Evolutionary conservation across 2,113 vertebrate species (phyloP).

Genomic region (Sapayoa aenigma): DNA sequence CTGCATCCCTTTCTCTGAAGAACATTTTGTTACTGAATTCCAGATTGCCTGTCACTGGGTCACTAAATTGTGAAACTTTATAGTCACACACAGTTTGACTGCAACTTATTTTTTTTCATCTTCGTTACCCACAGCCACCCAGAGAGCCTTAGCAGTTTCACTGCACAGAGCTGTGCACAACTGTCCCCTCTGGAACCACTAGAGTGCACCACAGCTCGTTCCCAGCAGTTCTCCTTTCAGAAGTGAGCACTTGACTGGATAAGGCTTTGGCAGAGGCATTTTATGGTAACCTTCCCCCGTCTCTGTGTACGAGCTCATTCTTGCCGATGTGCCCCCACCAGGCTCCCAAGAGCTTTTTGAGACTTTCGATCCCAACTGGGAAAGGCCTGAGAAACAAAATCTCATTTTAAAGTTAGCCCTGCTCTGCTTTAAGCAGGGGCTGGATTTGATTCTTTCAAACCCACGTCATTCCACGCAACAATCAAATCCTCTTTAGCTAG

Average conservation of each 20-base stretch:
- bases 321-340: background rate
- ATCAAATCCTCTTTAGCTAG: background rate
- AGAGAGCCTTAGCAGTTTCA: background rate
- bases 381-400: background rate
- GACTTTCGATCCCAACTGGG: background rate
- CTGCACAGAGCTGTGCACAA: background rate
- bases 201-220: background rate
- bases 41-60: background rate
- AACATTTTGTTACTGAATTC: background rate
- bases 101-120: background rate
- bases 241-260: rapidly evolving
- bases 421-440: background rate
- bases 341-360: background rate
- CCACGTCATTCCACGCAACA: background rate
- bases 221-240: background rate
- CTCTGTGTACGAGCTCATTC: background rate
- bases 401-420: background rate
- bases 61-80: background rate
- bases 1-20: background rate
- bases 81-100: rapidly evolving
- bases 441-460: background rate
- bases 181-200: background rate
- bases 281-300: background rate
- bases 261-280: background rate
- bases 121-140: rapidly evolving